Evolutionary conservation across 2,797 vertebrate species (phyloP), one percentile per base, ranked within the genome.

Genomic region (Arrhamphus sclerolepis): DNA sequence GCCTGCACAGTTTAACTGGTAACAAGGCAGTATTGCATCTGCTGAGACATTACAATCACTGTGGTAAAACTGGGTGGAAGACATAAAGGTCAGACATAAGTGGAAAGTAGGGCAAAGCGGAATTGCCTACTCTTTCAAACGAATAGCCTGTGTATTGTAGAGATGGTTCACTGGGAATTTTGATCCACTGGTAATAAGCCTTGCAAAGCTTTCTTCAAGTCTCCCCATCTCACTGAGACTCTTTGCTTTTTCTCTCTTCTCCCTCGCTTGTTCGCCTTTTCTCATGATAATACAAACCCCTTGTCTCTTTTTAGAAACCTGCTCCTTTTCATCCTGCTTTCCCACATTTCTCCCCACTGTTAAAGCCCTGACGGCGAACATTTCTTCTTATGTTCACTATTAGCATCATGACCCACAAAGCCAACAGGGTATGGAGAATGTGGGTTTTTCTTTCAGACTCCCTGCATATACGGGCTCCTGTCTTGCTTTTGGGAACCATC

Each of bases 61-160:
- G 68, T 83, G 87, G 68, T 89, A 86, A 82, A 85, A 86, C 75
- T 78, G 80, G 81, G 68, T 75, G 72, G 85, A 85, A 87, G 89
- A 89, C 89, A 87, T 86, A 91, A 91, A 92, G 90, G 91, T 92
- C 89, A 91, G 79, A 70, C 56, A 40, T 87, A 90, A 89, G 87
- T 83, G 84, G 87, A 89, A 91, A 89, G 85, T 90, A 85, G 89
- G 87, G 70, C 85, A 61, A 66, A 47, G 78, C 42, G 59, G 77
- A 89, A 91, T 82, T 87, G 85, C 85, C 83, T 85, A 68, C 62
- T 82, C 77, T 85, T 87, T 83, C 81, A 80, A 58, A 65, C 77
- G 78, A 90, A 86, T 75, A 76, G 77, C 79, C 74, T 46, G 63
- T 81, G 72, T 80, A 76, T 88, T 72, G 74, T 81, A 70, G 68